Evolutionary conservation across 2,888 invertebrate genomes (phyloP), one percentile per base, ranked within the genome.

Genomic region (Acanthoscelides obtectus): DNA sequence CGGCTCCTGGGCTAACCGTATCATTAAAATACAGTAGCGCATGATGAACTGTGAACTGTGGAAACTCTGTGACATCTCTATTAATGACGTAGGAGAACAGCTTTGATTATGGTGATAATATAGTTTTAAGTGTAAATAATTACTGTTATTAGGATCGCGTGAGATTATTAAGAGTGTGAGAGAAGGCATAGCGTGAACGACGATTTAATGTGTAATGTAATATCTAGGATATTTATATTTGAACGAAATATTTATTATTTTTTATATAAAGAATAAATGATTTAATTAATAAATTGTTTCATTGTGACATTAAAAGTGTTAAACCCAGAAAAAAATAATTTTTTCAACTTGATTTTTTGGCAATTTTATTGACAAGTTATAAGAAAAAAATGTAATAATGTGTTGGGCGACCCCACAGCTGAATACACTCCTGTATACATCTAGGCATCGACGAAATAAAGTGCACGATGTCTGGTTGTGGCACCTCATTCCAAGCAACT

Each of bases 111-210:
- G 63, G 69, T 72, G 70, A 72, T 67, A 68, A 22, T 25, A 66
- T 22, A 66, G 45, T 68, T 71, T 20, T 63, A 67, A 72, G 63
- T 72, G 72, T 72, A 69, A 74, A 69, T 74, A 74, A 64, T 72
- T 70, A 65, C 63, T 72, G 22, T 70, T 70, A 71, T 70, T 69
- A 22, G 22, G 20, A 22, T 22, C 12, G 70, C 45, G 68, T 72
- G 70, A 69, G 12, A 22, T 64, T 63, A 66, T 69, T 25, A 17
- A 20, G 72, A 65, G 68, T 70, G 72, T 64, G n/a, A 69, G 68
- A 20, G 22, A 27, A 20, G 63, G 6, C 22, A 70, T 45, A 45
- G 45, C 45, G 17, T 45, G 45, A 45, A 45, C 45, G 45, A 45
- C 1, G 45, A 12, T 45, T 64, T 22, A 21, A 8, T 22, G 45